phyloP scores from a whole-genome alignment of 2,797 vertebrate genomes.

The Chaunax sp. region DNA sequence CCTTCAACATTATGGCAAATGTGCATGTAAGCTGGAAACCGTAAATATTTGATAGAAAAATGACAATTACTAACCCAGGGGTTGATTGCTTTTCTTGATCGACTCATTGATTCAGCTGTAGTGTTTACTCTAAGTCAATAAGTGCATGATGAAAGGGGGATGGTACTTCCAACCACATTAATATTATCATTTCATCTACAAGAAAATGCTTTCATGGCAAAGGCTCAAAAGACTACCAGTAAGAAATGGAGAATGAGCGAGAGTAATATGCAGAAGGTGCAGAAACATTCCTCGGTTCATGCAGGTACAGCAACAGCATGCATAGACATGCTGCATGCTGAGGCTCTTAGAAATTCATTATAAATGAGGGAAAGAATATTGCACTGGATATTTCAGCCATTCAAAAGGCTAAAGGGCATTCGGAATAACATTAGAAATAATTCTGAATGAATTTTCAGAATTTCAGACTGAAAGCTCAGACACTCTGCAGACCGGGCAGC shows the following conservation, averaged over 20 bases:
- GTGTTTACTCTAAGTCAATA: background rate
- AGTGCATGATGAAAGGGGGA: background rate
- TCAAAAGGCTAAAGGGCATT: background rate
- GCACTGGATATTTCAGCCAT: background rate
- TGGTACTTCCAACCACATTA: background rate
- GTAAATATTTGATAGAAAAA: background rate
- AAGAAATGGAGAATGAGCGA: background rate
- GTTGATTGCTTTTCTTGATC: too few species aligned
- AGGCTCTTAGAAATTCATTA: background rate
- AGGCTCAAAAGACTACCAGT: background rate
- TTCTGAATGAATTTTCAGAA: background rate
- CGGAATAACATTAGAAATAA: background rate
- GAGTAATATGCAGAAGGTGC: background rate
- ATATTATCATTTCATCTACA: background rate
- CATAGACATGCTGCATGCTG: background rate
- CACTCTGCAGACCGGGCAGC: conserved; percentile 7
- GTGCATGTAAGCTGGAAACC: background rate
- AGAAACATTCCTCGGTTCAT: background rate
- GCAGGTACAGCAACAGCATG: background rate
- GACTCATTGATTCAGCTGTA: background rate
- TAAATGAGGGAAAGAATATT: background rate
- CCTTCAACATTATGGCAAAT: background rate
- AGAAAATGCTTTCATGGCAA: background rate
- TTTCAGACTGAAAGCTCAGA: conserved; percentile 4
- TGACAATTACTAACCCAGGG: background rate